These are phyloP conservation scores for Sebastes goodei DNA, from an alignment of 2,797 vertebrate genomes.

Conservation along the genomic window DNA sequence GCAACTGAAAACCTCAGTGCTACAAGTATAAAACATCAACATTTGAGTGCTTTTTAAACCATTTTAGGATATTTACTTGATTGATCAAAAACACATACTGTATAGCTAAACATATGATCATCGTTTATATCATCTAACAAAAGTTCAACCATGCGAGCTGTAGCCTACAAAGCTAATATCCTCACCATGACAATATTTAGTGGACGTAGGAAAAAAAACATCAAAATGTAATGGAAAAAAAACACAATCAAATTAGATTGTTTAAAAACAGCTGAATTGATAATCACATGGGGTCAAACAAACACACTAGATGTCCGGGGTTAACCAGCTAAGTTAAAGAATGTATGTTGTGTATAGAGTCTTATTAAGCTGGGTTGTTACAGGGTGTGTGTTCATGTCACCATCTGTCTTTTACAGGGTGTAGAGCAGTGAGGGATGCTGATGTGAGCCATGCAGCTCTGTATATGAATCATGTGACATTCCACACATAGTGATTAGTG, in stretches of 20 bases:
- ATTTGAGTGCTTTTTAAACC: no score
- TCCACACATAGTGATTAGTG: slow-evolving; percentile 67
- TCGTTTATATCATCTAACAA: no score
- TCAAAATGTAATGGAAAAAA: not conserved
- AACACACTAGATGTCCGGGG: not conserved
- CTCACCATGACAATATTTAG: no score
- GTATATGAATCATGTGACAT: slow-evolving; percentile 67
- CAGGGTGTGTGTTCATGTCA: slow-evolving; percentile 20
- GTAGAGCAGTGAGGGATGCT: slow-evolving; percentile 47
- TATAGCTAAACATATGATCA: not conserved
- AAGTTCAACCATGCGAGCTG: no score
- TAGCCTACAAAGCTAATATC: no score
- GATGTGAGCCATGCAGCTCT: slow-evolving; percentile 55
- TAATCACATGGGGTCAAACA: not conserved
- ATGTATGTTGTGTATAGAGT: slow-evolving; percentile 37
- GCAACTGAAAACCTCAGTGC: not conserved
- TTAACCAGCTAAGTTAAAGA: slow-evolving; percentile 14
- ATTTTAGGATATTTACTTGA: not conserved
- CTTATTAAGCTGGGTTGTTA: slow-evolving; percentile 38
- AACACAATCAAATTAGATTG: not conserved
- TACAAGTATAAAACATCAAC: not conserved
- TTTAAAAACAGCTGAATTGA: not conserved
- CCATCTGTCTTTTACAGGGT: slow-evolving; percentile 72
- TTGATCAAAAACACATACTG: not conserved
- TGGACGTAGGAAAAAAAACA: not conserved